phyloP scores from a whole-genome alignment of 2,888 invertebrate genomes.

The Sphaerophoria rueppellii region DNA sequence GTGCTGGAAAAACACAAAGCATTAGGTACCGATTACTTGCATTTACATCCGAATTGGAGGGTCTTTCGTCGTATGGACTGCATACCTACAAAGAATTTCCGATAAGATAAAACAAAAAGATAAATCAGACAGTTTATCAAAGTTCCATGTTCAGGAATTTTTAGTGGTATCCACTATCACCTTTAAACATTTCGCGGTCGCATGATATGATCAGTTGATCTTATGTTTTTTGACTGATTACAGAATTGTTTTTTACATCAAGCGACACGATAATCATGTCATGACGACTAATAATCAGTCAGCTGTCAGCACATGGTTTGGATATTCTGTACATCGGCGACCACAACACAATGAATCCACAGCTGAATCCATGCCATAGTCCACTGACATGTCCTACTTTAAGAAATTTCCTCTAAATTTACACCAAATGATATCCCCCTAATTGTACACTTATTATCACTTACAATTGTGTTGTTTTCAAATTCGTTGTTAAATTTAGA shows the following conservation, averaged over 20 bases:
- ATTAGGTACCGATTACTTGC: constrained; percentile 77
- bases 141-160: too few relatives aligned
- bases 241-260: constrained; percentile 12
- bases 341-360: constrained; percentile 10
- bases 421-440: constrained; percentile 59
- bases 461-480: constrained; percentile 38
- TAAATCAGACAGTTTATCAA: too few relatives aligned
- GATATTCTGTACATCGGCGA: constrained; percentile 15
- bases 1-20: constrained; percentile 76
- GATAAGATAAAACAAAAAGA: too few relatives aligned
- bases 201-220: background rate
- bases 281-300: constrained; percentile 24
- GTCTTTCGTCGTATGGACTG: constrained; percentile 73
- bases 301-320: constrained; percentile 50
- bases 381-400: constrained; percentile 53
- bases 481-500: too few relatives aligned
- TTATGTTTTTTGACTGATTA: constrained; percentile 31
- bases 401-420: constrained; percentile 47
- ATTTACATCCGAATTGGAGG: constrained; percentile 79
- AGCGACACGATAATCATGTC: constrained; percentile 18
- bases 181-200: too few relatives aligned
- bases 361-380: background rate
- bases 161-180: too few relatives aligned
- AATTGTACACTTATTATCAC: constrained; percentile 29
- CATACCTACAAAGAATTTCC: background rate